These are phyloP conservation scores for Pasiphila rectangulata DNA, from an alignment of 2,888 invertebrate genomes.

Conservation along the genomic window DNA sequence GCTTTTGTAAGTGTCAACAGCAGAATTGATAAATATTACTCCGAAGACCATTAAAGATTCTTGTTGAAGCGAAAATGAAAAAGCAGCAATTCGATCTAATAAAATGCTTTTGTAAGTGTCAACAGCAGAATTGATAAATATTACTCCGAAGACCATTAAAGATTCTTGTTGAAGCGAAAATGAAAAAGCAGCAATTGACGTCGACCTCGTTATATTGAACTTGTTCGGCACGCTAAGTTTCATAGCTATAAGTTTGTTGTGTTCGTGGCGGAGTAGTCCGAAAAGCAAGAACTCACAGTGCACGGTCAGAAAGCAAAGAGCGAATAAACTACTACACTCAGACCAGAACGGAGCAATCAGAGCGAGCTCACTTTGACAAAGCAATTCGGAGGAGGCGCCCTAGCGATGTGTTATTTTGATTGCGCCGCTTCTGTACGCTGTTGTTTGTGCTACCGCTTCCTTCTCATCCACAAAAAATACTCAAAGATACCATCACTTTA, in stretches of 20 bases:
- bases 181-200: not conserved
- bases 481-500: slow-evolving; percentile 44
- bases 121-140: too few relatives aligned
- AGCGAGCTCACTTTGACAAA: slow-evolving; percentile 74
- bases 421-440: slow-evolving; percentile 67
- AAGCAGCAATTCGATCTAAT: too few relatives aligned
- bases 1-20: not conserved
- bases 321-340: slow-evolving; percentile 42
- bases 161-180: not conserved
- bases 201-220: not conserved
- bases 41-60: slow-evolving; percentile 1
- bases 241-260: slow-evolving; percentile 2
- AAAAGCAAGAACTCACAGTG: slow-evolving; percentile 23
- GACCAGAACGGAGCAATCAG: slow-evolving; percentile 76
- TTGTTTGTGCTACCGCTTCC: slow-evolving; percentile 60
- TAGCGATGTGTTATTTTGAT: slow-evolving; percentile 75
- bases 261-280: slow-evolving; percentile 12
- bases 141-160: slow-evolving; percentile 1
- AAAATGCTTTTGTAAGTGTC: too few relatives aligned
- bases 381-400: slow-evolving; percentile 69
- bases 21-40: not conserved
- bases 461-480: slow-evolving; percentile 56
- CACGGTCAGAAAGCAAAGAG: slow-evolving; percentile 59
- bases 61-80: slow-evolving; percentile 1
- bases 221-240: not conserved